Evolutionary conservation across 23 tunicate species (phyloP).

Genomic region (Corella eumyota): DNA sequence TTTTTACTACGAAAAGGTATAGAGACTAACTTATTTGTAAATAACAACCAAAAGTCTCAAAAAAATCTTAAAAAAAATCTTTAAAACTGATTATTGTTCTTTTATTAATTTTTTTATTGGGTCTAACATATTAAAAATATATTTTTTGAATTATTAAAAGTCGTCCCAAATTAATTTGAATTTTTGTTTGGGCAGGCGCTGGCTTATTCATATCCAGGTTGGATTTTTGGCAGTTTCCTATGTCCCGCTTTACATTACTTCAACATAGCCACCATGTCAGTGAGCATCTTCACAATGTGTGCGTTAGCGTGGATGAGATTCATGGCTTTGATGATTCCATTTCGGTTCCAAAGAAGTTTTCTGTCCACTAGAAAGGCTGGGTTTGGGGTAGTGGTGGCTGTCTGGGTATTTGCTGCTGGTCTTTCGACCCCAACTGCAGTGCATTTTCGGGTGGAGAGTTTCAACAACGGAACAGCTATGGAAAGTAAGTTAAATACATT

Average conservation of each 20-base stretch:
- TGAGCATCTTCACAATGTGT: slow-evolving; percentile 70
- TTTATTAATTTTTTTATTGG: too few species aligned
- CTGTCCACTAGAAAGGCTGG: slow-evolving; percentile 47
- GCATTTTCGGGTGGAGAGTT: slow-evolving; percentile 2
- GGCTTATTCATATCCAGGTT: neutral
- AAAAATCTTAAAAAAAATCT: too few species aligned
- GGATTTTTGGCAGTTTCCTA: slow-evolving; percentile 1
- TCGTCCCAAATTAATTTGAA: too few species aligned
- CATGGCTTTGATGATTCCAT: slow-evolving; percentile 57
- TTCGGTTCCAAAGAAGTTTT: slow-evolving; percentile 38
- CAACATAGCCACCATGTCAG: slow-evolving; percentile 38
- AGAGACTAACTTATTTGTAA: too few species aligned
- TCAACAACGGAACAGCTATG: neutral
- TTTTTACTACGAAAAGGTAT: too few species aligned
- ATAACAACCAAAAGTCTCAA: too few species aligned
- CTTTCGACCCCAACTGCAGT: slow-evolving; percentile 29
- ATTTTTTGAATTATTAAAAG: too few species aligned
- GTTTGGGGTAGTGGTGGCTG: slow-evolving; percentile 12
- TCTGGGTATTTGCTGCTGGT: slow-evolving; percentile 34
- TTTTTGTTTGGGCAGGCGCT: neutral
- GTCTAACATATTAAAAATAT: too few species aligned
- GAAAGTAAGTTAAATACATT: neutral
- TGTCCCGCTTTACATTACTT: slow-evolving; percentile 44
- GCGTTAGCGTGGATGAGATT: slow-evolving; percentile 70
- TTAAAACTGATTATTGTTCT: too few species aligned